Base-by-base conservation (phyloP, 2,888 invertebrate genomes). In the Myopa testacea region DNA sequence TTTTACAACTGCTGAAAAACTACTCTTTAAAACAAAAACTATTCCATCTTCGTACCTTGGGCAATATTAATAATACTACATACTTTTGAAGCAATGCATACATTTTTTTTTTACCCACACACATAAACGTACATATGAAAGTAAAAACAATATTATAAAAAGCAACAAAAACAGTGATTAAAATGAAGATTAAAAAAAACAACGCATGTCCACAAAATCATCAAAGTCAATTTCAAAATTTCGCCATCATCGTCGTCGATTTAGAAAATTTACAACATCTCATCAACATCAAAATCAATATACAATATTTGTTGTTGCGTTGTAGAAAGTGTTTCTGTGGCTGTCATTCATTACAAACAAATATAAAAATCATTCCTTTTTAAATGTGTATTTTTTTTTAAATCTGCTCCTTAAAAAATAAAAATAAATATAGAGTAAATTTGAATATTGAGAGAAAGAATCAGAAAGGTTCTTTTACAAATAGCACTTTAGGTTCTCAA, bases 41-140 rank as follows among this genome's bases (percentile, higher is more conserved):
- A 45, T 40, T 63, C 65, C 58, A 60, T 63, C 26, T 63, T 16
- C 37, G 38, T 37, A 14, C 34, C 14, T 69, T 68, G 58, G 75
- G 69, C 75, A 75, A 75, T 63, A 34, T 4, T 14, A 75, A 67
- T 45, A 45, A 65, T 65, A 74, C 7, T 69, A 37, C 60, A 8
- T 71, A 58, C 37, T 45, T 60, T 62, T 62, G 19, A 73, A 62
- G 12, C 3, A 8, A 65, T 65, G 12, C 19, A 26, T 26, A 26
- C 26, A 26, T 26, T 26, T 26, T 26, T 26, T 26, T 60, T 37
- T 65, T 65, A 55, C 16, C 55, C 45, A 45, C 3, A 45, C 6
- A 8, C 45, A 45, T 10, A 45, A 2, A 6, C 45, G 10, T 8
- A n/a, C 67, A 67, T 34, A 34, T 55, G 52, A 12, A 16, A 70